phyloP scores from a whole-genome alignment of 2,888 invertebrate species.

The Atrina japonica region DNA sequence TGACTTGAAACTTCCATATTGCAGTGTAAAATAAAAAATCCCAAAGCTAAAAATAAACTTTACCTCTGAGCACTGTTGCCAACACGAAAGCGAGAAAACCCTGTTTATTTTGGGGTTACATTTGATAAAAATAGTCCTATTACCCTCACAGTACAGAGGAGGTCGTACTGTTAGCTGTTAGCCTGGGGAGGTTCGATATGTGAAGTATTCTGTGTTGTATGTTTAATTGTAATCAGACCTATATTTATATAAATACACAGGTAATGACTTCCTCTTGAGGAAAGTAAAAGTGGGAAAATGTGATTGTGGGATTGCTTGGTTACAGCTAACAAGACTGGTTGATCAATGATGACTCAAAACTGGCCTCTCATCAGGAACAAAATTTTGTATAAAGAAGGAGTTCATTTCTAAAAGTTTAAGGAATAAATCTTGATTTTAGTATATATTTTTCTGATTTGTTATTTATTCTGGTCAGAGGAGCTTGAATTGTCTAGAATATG shows the following conservation, averaged over 20 bases:
- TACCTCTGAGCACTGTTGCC: conserved; percentile 23
- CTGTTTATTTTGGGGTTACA: conserved; percentile 16
- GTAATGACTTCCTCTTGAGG: no score
- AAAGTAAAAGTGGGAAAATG: not conserved
- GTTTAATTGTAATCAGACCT: no score
- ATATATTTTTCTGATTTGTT: no score
- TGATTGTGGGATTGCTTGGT: not conserved
- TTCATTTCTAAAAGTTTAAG: no score
- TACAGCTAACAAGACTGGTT: conserved; percentile 6
- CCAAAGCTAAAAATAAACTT: conserved; percentile 2
- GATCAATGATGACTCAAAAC: not conserved
- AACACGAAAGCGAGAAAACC: conserved; percentile 26
- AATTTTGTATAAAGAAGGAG: no score
- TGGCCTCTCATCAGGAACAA: not conserved
- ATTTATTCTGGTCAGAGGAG: no score
- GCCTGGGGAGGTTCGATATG: not conserved
- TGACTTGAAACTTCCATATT: no score
- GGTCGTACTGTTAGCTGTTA: conserved; percentile 37
- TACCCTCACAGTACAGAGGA: conserved; percentile 54
- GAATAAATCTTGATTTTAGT: no score
- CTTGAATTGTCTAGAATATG: no score
- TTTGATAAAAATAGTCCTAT: conserved; percentile 10
- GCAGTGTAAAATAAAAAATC: no score
- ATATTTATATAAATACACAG: no score
- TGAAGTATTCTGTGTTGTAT: no score